Evolutionary conservation across 2,888 invertebrate genomes (phyloP), one percentile per base, ranked within the genome.

Genomic region (Ectobius pallidus): DNA sequence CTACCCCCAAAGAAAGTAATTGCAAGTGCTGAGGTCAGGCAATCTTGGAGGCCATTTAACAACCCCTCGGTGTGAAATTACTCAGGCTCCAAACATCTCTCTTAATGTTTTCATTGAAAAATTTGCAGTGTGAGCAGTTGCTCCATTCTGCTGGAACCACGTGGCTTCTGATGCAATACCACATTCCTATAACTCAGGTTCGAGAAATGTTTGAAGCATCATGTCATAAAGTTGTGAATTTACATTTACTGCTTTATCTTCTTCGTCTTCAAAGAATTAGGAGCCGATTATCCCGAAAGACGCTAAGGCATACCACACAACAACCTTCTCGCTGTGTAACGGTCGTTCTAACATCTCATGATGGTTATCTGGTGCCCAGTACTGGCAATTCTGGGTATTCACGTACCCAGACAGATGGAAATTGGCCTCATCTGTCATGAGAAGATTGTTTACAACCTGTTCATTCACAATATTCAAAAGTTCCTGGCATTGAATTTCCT

Each of bases 21-120:
- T n/a, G n/a, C 49, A 49, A 49, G 18, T n/a, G 49, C n/a, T 49
- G 4, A 49, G 49, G 49, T 49, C 49, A n/a, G n/a, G n/a, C n/a
- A n/a, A n/a, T n/a, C n/a, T n/a, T n/a, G n/a, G n/a, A n/a, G n/a
- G n/a, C n/a, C 39, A 39, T 9, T 39, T 6, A 39, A 39, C 14
- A 14, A n/a, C 14, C 39, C 39, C 39, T 39, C 39, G 39, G 39
- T 39, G 39, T 39, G 39, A 39, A 9, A 39, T 39, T 14, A 39
- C 39, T 39, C 39, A 39, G 39, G 39, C 39, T 39, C 39, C 39
- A 39, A 39, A 39, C 39, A 39, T 39, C 39, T 39, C 39, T 39
- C n/a, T n/a, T n/a, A n/a, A n/a, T n/a, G n/a, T n/a, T n/a, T n/a
- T n/a, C n/a, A n/a, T n/a, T n/a, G n/a, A n/a, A n/a, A n/a, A n/a